A percentile compares a stretch with the other conserved stretches of the same genome.
Conservation (phyloP, 2,888 invertebrate genomes). For the Caenorhabditis sp. region DNA sequence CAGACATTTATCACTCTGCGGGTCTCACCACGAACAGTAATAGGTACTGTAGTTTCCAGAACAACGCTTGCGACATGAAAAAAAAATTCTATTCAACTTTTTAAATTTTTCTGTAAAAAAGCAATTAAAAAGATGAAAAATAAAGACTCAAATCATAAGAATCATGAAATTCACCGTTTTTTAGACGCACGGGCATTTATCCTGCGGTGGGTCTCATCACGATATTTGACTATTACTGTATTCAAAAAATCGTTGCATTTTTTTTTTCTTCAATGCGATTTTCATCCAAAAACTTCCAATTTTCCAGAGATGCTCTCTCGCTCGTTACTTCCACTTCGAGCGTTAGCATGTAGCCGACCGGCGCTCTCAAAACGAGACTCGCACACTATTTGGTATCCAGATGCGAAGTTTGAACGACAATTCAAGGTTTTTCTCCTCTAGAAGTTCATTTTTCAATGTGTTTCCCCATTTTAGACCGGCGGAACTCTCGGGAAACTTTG, state of each 20-base stretch:
- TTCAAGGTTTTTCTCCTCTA: slow-evolving; percentile 76
- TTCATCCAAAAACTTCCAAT: no score
- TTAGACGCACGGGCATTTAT: slow-evolving; percentile 1
- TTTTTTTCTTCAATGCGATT: background rate
- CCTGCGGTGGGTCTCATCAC: slow-evolving; percentile 15
- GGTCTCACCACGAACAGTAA: no score
- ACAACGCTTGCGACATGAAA: no score
- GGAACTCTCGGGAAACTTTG: slow-evolving; percentile 75
- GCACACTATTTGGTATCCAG: slow-evolving; percentile 82
- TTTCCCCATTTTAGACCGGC: slow-evolving; percentile 66
- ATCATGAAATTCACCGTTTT: background rate
- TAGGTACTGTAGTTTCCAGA: no score
- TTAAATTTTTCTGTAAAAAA: background rate
- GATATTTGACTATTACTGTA: background rate
- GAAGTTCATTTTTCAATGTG: background rate
- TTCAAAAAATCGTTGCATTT: background rate
- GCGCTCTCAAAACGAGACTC: slow-evolving; percentile 69
- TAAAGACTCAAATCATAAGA: background rate
- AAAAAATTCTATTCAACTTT: no score
- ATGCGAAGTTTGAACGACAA: slow-evolving; percentile 81
- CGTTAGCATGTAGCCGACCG: slow-evolving; percentile 33
- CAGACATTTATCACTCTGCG: no score
- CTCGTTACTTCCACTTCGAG: slow-evolving; percentile 48
- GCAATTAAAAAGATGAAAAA: background rate
- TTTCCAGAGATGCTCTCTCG: slow-evolving; percentile 58